phyloP scores from a whole-genome alignment of 1,140 invertebrate species.

The Trichonephila clavata region DNA sequence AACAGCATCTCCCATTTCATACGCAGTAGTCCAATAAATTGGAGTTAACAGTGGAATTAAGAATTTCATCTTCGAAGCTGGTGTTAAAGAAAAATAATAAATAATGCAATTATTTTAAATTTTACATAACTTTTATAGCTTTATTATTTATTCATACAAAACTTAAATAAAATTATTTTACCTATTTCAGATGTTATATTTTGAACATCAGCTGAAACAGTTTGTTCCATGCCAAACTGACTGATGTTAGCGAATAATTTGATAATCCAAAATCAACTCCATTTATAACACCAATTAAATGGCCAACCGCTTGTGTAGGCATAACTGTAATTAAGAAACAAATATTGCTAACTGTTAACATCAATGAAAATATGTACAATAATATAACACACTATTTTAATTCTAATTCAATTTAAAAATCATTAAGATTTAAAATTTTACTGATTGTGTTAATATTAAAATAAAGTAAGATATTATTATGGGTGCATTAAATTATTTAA shows the following conservation, averaged over 20 bases:
- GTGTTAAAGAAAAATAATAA: conserved; percentile 45
- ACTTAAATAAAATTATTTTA: conserved; percentile 14
- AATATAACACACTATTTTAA: too few relatives aligned
- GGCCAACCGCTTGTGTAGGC: conserved; percentile 53
- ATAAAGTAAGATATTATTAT: too few relatives aligned
- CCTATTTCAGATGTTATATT: conserved; percentile 69
- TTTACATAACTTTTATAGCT: neutral
- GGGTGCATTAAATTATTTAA: too few relatives aligned
- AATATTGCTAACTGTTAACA: neutral
- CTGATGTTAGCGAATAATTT: conserved; percentile 59
- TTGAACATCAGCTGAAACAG: conserved; percentile 39
- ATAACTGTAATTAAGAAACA: conserved; percentile 47
- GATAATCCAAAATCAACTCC: conserved; percentile 68
- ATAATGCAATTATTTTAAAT: neutral
- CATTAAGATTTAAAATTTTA: too few relatives aligned
- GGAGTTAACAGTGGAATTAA: conserved; percentile 82
- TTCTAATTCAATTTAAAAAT: too few relatives aligned
- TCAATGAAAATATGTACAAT: too few relatives aligned
- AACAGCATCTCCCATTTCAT: conserved; percentile 81
- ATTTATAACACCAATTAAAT: conserved; percentile 72
- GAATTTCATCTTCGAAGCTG: conserved; percentile 82
- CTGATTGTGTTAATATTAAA: too few relatives aligned
- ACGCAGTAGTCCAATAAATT: conserved; percentile 82
- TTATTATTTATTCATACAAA: neutral
- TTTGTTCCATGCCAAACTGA: conserved; percentile 45